phyloP scores from a whole-genome alignment of 2,113 vertebrate genomes.

The Xenus cinereus region DNA sequence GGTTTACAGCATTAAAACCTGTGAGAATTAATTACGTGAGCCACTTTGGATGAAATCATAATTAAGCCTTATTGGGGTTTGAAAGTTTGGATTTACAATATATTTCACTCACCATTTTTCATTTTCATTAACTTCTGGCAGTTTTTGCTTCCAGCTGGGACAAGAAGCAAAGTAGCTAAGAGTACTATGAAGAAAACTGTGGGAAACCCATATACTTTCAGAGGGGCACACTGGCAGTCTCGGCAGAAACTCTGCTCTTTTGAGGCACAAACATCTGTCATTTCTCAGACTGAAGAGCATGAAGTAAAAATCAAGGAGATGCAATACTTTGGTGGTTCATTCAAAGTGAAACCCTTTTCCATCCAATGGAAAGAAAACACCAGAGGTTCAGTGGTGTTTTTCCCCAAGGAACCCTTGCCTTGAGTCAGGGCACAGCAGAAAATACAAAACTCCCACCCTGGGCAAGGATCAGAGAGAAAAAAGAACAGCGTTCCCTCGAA shows the following conservation, averaged over 20 bases:
- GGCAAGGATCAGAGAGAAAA: background rate
- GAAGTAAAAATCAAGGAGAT: background rate
- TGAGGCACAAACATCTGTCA: background rate
- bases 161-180: background rate
- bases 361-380: background rate
- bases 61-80: slow-evolving; percentile 40
- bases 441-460: background rate
- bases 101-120: background rate
- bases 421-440: background rate
- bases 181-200: background rate
- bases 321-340: background rate
- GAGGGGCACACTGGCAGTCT: background rate
- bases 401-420: rapidly evolving
- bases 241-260: background rate
- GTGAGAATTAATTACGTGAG: slow-evolving; percentile 30
- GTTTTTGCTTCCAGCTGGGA: slow-evolving; percentile 32
- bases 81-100: slow-evolving; percentile 38
- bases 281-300: background rate
- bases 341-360: background rate
- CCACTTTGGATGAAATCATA: slow-evolving; percentile 37
- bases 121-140: slow-evolving; percentile 12
- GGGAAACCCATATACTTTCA: background rate
- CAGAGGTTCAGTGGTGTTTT: background rate
- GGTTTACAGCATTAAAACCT: slow-evolving; percentile 35
- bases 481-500: rapidly evolving